Evolutionary conservation across 2,797 vertebrate species (phyloP).

Genomic region (Mus spretus): DNA sequence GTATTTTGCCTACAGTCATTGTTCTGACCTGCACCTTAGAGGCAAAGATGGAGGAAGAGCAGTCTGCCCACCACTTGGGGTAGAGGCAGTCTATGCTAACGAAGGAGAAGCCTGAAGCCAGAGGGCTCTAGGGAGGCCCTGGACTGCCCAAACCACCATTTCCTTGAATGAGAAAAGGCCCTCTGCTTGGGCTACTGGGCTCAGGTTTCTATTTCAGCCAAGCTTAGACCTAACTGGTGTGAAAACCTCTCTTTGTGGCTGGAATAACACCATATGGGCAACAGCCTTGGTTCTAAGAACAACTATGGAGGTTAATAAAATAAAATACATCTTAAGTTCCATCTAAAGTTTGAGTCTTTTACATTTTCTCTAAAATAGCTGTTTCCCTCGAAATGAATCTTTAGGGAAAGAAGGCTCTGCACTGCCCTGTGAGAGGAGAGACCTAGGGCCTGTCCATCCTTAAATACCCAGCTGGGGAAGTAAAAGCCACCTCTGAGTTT

Average conservation of each 20-base stretch:
- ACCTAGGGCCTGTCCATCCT: background rate
- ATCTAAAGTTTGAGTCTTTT: constrained; percentile 14
- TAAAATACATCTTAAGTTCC: constrained; percentile 18
- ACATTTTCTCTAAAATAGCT: constrained; percentile 58
- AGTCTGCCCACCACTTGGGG: background rate
- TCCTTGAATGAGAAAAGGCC: background rate
- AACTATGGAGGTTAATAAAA: background rate
- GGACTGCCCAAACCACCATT: background rate
- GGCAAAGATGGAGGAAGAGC: background rate
- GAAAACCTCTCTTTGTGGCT: background rate
- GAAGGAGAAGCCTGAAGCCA: background rate
- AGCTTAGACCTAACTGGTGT: background rate
- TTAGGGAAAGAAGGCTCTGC: background rate
- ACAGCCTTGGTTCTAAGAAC: constrained; percentile 11
- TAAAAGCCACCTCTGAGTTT: constrained; percentile 69
- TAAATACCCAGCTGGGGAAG: constrained; percentile 57
- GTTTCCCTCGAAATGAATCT: background rate
- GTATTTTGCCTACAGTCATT: background rate
- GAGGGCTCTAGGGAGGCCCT: background rate
- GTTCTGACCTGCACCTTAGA: background rate
- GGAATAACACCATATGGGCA: background rate
- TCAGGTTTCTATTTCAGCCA: background rate
- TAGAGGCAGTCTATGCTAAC: background rate
- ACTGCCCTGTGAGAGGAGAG: background rate
- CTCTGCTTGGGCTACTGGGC: background rate